Percentiles rank a stretch among this genome's conserved stretches.
phyloP scores from a whole-genome alignment of 2,113 vertebrate species.

The Prinia subflava region DNA sequence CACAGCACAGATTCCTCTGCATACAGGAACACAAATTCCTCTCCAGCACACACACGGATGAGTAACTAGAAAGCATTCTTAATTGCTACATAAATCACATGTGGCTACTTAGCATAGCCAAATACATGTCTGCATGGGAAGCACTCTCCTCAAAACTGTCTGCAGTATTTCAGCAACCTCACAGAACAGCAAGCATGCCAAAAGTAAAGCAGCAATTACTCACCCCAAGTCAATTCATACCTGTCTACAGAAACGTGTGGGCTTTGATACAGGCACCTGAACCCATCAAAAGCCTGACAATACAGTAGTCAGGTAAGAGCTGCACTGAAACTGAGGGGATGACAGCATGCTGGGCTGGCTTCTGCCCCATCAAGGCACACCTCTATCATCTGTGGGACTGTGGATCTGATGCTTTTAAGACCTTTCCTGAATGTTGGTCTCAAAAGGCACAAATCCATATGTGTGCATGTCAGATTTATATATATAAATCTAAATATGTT shows the following conservation, averaged over 20 bases:
- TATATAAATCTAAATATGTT: not conserved
- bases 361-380: fast-evolving
- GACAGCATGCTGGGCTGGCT: not conserved
- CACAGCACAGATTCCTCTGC: not conserved
- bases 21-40: not conserved
- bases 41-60: not conserved
- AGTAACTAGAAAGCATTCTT: constrained; percentile 34
- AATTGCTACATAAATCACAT: constrained; percentile 48
- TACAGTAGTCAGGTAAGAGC: not conserved
- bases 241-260: fast-evolving
- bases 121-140: constrained; percentile 25
- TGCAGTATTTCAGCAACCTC: not conserved
- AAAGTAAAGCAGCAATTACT: not conserved
- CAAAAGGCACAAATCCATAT: not conserved
- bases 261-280: not conserved
- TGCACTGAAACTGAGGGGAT: not conserved
- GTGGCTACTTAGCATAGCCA: constrained; percentile 19
- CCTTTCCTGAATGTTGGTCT: not conserved
- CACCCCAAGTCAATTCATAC: not conserved
- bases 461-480: not conserved
- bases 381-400: not conserved
- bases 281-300: not conserved
- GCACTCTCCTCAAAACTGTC: not conserved
- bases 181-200: not conserved
- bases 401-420: not conserved